Evolutionary conservation across 2,113 vertebrate species (phyloP).

Genomic region (Anhinga rufa): DNA sequence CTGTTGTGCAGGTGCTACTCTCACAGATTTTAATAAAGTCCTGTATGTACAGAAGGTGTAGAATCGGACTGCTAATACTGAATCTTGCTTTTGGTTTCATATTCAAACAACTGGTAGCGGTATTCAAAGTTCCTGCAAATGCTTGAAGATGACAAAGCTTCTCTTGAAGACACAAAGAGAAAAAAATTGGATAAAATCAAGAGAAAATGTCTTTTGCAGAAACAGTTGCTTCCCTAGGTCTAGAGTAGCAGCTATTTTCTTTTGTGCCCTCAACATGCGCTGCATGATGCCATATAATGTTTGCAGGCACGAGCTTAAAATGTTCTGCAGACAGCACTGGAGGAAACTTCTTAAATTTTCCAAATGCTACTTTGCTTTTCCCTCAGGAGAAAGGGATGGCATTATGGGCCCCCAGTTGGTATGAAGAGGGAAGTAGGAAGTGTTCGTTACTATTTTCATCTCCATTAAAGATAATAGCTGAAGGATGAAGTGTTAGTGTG

Average conservation of each 20-base stretch:
- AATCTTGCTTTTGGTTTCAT: neutral
- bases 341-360: neutral
- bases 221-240: neutral
- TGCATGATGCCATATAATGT: accelerated
- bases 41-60: neutral
- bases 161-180: neutral
- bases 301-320: neutral
- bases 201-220: neutral
- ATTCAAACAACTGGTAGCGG: neutral
- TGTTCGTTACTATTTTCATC: neutral
- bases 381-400: neutral
- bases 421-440: neutral
- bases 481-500: neutral
- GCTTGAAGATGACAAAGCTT: neutral
- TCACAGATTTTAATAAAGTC: neutral
- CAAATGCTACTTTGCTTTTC: neutral
- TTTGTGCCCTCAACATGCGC: neutral
- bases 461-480: neutral
- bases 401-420: neutral
- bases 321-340: neutral
- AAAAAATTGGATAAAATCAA: neutral
- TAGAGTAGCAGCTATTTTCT: neutral
- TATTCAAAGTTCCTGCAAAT: neutral
- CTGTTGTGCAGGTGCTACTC: neutral
- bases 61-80: neutral